Evolutionary conservation across 1,140 invertebrate species (phyloP).

Genomic region (Pseudomyrmex pallidus): DNA sequence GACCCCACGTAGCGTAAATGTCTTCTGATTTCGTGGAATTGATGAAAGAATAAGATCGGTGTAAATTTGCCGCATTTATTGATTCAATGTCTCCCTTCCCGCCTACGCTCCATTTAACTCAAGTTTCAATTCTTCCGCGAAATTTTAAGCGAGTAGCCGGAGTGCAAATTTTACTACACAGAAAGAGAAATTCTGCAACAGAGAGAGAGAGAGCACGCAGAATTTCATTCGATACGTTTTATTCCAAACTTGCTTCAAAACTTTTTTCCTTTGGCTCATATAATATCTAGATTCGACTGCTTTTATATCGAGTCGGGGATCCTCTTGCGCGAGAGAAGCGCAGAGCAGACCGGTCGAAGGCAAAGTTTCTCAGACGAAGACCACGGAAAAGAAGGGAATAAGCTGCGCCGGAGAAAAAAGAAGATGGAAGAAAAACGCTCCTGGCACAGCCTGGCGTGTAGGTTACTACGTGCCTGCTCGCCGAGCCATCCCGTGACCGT

Average conservation of each 20-base stretch:
- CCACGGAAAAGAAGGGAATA: constrained; percentile 57
- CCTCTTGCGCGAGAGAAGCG: constrained; percentile 33
- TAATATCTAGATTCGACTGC: constrained; percentile 61
- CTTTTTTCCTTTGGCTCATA: constrained; percentile 58
- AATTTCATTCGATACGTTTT: constrained; percentile 49
- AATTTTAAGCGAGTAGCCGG: background rate
- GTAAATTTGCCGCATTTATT: background rate
- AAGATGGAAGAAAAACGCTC: constrained; percentile 71
- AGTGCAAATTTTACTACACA: constrained; percentile 20
- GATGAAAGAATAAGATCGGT: background rate
- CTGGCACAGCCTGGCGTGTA: constrained; percentile 78
- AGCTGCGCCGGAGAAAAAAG: constrained; percentile 41
- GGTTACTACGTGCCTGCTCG: constrained; percentile 79
- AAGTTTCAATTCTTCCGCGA: background rate
- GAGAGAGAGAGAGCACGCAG: background rate
- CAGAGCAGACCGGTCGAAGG: constrained; percentile 19
- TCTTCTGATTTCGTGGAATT: constrained; percentile 24
- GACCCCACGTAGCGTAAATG: background rate
- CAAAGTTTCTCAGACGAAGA: constrained; percentile 64
- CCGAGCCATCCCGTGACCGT: constrained; percentile 75
- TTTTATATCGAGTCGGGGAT: constrained; percentile 61
- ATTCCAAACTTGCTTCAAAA: constrained; percentile 50
- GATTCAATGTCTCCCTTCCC: background rate
- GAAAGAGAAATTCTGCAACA: constrained; percentile 1
- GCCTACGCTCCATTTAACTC: background rate